Evolutionary conservation across 2,113 vertebrate genomes (phyloP).

Genomic region (Clarias magur): DNA sequence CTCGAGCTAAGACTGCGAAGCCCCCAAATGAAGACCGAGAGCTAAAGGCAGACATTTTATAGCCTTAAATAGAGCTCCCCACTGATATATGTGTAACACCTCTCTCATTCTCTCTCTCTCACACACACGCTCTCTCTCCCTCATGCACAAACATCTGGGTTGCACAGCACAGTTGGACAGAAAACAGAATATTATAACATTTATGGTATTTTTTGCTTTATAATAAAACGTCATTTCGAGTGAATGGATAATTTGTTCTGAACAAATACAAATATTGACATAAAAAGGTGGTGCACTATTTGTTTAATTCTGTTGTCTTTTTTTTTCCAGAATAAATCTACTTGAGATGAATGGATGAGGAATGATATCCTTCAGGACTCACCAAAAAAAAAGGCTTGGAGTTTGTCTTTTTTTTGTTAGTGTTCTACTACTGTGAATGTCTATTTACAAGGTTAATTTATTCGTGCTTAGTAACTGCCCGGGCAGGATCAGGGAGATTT

Average conservation of each 20-base stretch:
- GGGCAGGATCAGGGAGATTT: neutral
- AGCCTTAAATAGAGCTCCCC: conserved; percentile 72
- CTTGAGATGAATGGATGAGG: neutral
- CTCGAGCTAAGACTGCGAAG: neutral
- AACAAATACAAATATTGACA: neutral
- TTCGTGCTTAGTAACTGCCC: neutral
- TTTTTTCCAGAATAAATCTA: neutral
- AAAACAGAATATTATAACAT: neutral
- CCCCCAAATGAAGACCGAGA: conserved; percentile 52
- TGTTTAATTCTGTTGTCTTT: neutral
- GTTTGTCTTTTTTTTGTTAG: neutral
- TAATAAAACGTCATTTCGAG: neutral
- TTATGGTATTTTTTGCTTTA: neutral
- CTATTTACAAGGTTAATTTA: neutral
- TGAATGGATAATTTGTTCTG: neutral
- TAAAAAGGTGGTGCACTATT: neutral
- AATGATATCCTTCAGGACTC: neutral
- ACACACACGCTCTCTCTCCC: conserved; percentile 30
- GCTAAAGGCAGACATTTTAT: conserved; percentile 72
- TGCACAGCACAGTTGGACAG: neutral
- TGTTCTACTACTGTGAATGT: neutral
- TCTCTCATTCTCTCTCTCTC: conserved; percentile 58
- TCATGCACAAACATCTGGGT: conserved; percentile 40
- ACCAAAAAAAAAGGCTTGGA: neutral
- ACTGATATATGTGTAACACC: conserved; percentile 71